Conservation (phyloP, 1,140 invertebrate genomes). For the Zeugodacus cucurbitae region DNA sequence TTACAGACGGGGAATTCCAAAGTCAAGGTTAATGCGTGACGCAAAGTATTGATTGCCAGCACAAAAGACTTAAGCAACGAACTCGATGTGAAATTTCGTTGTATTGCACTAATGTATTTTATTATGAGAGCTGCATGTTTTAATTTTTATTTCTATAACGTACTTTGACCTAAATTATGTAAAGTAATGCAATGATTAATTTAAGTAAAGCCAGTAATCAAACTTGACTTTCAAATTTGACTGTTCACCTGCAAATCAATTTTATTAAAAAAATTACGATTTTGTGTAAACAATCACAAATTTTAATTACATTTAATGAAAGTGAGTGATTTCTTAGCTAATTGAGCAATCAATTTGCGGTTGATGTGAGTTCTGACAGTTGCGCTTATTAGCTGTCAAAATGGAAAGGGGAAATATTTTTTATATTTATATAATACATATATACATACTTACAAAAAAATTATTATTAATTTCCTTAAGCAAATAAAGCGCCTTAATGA, state of each 20-base stretch:
- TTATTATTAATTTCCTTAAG: background rate
- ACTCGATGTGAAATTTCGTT: background rate
- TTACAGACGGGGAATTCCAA: background rate
- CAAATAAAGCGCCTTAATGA: background rate
- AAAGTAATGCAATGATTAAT: background rate
- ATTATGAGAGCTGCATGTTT: background rate
- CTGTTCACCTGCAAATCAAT: background rate
- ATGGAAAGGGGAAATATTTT: background rate
- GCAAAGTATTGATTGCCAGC: conserved; percentile 3
- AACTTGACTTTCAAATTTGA: background rate
- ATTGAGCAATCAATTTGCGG: background rate
- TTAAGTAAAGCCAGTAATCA: background rate
- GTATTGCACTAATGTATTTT: no score
- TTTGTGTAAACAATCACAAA: background rate
- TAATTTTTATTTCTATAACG: background rate
- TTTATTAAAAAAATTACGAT: background rate
- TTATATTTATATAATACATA: background rate
- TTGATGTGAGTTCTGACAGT: background rate
- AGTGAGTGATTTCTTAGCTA: background rate
- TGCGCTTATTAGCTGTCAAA: background rate
- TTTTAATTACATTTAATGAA: background rate
- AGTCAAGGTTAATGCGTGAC: background rate
- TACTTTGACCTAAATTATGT: background rate
- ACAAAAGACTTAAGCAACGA: conserved; percentile 51
- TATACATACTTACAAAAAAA: no score